Base-by-base conservation (phyloP, 35 echinoderm and acorn worm genomes). In the Apostichopus japonicus region DNA sequence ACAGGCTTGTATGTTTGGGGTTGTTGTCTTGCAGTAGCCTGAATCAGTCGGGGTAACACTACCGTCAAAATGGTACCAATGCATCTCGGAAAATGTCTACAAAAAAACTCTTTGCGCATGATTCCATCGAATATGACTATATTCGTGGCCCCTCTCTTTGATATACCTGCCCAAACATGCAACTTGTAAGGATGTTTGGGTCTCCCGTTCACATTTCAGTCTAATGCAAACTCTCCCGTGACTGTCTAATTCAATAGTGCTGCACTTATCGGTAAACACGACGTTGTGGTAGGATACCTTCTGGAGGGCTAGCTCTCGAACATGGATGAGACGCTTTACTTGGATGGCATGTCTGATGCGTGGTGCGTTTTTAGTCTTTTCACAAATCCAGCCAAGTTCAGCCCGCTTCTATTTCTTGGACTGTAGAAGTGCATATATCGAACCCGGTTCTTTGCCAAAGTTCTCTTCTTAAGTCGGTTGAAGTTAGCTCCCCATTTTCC, bases 121-220 rank as follows among this genome's bases (percentile, higher is more conserved):
- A 93, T 93, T 14, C 92, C 92, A 86, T 93, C 83, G 55, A 93
- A 93, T 0, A 93, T 87, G 4, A 88, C 5, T 17, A 93, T 77
- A 22, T 86, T 55, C 1, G 81, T 87, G 5, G 83, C 21, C 5
- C 82, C 92, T 21, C 92, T 84, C 76, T 78, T 93, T 14, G 57
- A 86, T 24, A 93, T 88, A 13, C 81, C 61, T 14, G 79, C 83
- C 92, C 92, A 93, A n/a, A 84, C 81, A 54, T 93, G 92, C 9
- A 93, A 10, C 72, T 87, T 93, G 2, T 55, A 15, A 16, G 92
- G 92, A 73, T 93, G 95, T 75, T 96, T 93, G 1, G 83, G 55
- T 22, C 22, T 87, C 5, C 52, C 27, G 56, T 87, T 87, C 6
- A 87, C 13, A 8, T 61, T 61, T 61, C 57, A 61, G 57, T 61